These are phyloP conservation scores for Tadarida brasiliensis DNA, from an alignment of 2,797 vertebrate genomes.

Conservation along the genomic window DNA sequence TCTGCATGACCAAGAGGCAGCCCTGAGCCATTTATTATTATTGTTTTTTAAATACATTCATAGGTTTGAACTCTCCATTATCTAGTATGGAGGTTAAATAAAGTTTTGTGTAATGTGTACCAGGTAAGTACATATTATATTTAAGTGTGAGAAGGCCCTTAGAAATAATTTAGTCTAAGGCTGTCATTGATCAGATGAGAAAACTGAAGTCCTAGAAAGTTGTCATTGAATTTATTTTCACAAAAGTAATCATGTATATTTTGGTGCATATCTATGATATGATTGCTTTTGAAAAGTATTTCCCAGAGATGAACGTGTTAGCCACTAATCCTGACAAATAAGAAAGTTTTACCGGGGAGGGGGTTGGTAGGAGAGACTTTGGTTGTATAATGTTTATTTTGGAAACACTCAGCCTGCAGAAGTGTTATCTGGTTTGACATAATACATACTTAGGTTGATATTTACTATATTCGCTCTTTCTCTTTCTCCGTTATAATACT, in stretches of 20 bases:
- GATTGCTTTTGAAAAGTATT: not conserved
- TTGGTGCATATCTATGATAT: not conserved
- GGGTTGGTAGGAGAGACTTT: not conserved
- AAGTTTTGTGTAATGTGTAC: not conserved
- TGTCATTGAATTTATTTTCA: not conserved
- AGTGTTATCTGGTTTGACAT: not conserved
- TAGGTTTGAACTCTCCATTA: not conserved
- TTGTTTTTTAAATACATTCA: not conserved
- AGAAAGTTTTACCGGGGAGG: not conserved
- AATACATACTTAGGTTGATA: not conserved
- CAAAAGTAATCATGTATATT: not conserved
- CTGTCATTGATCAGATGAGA: not conserved
- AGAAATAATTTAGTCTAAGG: conserved; percentile 22
- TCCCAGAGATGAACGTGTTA: not conserved
- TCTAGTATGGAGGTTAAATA: not conserved
- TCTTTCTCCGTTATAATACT: not conserved
- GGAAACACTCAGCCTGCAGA: not conserved
- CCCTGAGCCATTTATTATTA: not conserved
- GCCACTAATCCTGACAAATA: not conserved
- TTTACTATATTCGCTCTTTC: not conserved
- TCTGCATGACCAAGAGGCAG: not conserved
- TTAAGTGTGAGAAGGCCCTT: not conserved
- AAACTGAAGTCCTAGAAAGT: not conserved
- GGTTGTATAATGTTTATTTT: not conserved
- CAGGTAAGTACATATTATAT: not conserved